Evolutionary conservation across 2,888 invertebrate genomes (phyloP).

Genomic region (Lathronympha strigana): DNA sequence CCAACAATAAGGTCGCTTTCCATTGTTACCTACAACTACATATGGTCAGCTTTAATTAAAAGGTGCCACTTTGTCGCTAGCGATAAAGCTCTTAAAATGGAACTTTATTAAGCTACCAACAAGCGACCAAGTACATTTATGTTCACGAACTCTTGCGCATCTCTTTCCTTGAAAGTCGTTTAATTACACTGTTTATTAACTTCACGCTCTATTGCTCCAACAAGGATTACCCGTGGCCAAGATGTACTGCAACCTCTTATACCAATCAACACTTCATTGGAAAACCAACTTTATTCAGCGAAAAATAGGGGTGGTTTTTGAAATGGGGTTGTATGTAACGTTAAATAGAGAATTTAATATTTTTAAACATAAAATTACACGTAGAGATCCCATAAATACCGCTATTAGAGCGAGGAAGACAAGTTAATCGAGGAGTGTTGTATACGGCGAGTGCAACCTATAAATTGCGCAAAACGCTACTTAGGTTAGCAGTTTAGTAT

Average conservation of each 20-base stretch:
- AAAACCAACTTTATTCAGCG: background rate
- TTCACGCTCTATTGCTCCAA: conserved; percentile 25
- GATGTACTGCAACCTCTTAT: conserved; percentile 6
- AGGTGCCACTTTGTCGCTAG: too few species aligned
- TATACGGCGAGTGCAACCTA: background rate
- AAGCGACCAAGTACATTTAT: too few species aligned
- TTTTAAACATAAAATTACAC: conserved; percentile 23
- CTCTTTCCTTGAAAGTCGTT: conserved; percentile 18
- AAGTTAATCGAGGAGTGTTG: conserved; percentile 18
- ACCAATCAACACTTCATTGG: background rate
- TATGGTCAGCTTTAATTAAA: too few species aligned
- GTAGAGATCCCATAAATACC: conserved; percentile 15
- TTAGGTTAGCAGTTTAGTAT: background rate
- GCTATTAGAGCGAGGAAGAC: conserved; percentile 14
- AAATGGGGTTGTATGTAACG: background rate
- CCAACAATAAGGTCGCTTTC: too few species aligned
- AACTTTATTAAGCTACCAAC: too few species aligned
- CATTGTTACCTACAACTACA: too few species aligned
- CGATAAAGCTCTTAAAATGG: too few species aligned
- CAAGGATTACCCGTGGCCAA: conserved; percentile 26
- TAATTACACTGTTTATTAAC: conserved; percentile 29
- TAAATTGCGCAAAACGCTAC: background rate
- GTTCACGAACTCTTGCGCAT: conserved; percentile 5
- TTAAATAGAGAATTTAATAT: conserved; percentile 13
- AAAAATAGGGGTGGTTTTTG: background rate